phyloP scores from a whole-genome alignment of 2,797 vertebrate species.

The Dendrocincla fuliginosa region DNA sequence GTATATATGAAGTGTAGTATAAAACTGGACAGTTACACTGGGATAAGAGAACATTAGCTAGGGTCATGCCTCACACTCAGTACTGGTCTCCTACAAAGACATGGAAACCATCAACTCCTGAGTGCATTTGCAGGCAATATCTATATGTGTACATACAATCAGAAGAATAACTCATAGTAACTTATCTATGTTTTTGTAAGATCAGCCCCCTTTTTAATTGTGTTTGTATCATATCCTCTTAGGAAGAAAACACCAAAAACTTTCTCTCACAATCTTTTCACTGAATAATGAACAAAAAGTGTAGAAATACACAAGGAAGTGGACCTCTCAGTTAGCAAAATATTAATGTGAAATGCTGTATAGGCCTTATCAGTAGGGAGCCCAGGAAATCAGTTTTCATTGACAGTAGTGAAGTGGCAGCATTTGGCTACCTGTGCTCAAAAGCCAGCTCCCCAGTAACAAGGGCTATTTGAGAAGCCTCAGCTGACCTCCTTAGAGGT shows the following conservation, averaged over 20 bases:
- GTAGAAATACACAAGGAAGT: not conserved
- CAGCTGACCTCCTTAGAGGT: not conserved
- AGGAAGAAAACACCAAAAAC: accelerated
- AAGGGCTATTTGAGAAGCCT: not conserved
- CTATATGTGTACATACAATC: not conserved
- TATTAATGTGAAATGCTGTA: not conserved
- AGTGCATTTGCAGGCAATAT: not conserved
- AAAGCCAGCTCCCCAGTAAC: not conserved
- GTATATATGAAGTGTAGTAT: not conserved
- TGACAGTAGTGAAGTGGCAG: not conserved
- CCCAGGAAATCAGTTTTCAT: not conserved
- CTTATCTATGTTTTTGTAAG: not conserved
- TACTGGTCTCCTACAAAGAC: not conserved
- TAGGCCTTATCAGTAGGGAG: not conserved
- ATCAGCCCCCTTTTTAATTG: not conserved
- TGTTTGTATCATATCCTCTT: not conserved
- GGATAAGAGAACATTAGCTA: not conserved
- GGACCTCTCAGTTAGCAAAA: not conserved
- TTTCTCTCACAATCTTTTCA: not conserved
- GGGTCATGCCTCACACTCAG: not conserved
- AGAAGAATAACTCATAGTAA: not conserved
- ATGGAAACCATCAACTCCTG: not conserved
- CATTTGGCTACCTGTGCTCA: not conserved
- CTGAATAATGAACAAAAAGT: not conserved
- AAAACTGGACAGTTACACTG: not conserved